These are phyloP conservation scores for Thunnus albacares DNA, from an alignment of 2,797 vertebrate species.

Conservation along the genomic window DNA sequence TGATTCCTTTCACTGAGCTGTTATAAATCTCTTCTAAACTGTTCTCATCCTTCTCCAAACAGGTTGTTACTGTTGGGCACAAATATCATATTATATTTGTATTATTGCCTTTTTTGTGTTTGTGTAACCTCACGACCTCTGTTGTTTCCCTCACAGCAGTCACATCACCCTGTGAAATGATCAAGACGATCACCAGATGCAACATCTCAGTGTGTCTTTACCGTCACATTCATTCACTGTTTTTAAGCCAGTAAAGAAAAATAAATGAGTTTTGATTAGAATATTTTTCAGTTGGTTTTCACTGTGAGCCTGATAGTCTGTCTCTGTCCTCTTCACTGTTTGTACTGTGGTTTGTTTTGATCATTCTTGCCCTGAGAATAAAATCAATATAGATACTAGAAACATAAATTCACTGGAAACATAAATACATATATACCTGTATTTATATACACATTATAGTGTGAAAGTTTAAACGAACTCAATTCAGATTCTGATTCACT, in stretches of 20 bases:
- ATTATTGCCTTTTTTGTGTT: background rate
- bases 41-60: background rate
- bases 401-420: background rate
- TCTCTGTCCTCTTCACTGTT: background rate
- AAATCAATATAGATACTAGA: background rate
- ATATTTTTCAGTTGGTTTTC: background rate
- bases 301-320: background rate
- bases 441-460: too few relatives aligned
- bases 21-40: background rate
- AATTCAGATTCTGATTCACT: background rate
- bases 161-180: background rate
- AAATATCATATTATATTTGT: background rate
- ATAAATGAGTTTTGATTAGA: background rate
- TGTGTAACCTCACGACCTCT: background rate
- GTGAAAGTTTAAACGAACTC: too few relatives aligned
- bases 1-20: background rate
- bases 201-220: background rate
- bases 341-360: background rate
- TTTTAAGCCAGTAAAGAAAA: background rate
- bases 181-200: constrained; percentile 23
- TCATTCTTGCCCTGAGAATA: too few relatives aligned
- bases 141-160: constrained; percentile 7
- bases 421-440: background rate
- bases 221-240: background rate
- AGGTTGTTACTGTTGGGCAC: too few relatives aligned